Evolutionary conservation across 2,888 invertebrate species (phyloP).

Genomic region (Amiota communis): DNA sequence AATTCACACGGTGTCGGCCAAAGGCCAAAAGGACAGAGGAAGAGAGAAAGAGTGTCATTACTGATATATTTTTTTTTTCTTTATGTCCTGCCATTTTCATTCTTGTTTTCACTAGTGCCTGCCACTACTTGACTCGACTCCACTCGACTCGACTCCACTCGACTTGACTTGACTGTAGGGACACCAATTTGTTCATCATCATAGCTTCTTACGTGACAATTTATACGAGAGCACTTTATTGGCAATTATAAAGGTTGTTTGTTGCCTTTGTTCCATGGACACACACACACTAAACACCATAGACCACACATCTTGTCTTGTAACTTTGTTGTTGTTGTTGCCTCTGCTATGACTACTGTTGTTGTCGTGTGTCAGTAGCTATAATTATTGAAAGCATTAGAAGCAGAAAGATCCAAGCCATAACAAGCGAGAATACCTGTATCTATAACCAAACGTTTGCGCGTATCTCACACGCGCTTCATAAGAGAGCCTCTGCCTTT

Average conservation of each 20-base stretch:
- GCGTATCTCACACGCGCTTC: neutral
- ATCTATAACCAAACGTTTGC: conserved; percentile 7
- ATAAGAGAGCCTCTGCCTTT: neutral
- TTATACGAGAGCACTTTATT: conserved; percentile 29
- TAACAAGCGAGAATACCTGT: conserved; percentile 8
- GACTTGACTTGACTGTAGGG: conserved; percentile 18
- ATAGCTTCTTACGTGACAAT: conserved; percentile 27
- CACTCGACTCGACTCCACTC: too few species aligned
- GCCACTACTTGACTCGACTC: neutral
- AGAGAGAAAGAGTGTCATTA: conserved; percentile 7
- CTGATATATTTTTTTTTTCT: neutral
- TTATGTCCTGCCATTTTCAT: conserved; percentile 5
- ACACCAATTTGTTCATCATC: conserved; percentile 21
- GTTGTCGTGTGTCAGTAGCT: neutral
- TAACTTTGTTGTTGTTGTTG: too few species aligned
- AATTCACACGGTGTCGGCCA: too few species aligned
- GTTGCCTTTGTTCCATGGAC: neutral
- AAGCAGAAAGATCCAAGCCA: neutral
- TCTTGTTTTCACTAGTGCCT: neutral
- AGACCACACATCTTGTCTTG: neutral
- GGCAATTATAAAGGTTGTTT: conserved; percentile 31
- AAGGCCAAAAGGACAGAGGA: neutral
- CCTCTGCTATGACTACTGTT: neutral
- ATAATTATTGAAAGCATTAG: conserved; percentile 30
- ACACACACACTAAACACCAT: neutral